phyloP scores from a whole-genome alignment of 2,113 vertebrate genomes.

The Phalacrocorax carbo region DNA sequence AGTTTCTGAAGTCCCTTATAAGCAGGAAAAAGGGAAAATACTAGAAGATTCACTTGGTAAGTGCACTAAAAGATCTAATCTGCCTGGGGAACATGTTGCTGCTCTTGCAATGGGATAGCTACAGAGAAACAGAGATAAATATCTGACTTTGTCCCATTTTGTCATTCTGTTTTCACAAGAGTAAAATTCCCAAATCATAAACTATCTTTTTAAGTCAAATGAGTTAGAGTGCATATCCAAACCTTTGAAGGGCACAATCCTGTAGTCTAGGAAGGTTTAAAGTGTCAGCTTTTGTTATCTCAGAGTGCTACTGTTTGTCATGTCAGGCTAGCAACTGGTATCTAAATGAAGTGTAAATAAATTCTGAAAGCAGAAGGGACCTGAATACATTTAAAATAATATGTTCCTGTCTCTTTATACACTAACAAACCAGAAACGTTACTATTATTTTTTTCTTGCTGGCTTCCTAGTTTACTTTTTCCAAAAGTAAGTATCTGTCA shows the following conservation, averaged over 20 bases:
- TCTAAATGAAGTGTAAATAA: background rate
- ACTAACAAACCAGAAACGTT: background rate
- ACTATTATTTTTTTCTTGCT: background rate
- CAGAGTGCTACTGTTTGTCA: background rate
- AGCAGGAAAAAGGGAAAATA: background rate
- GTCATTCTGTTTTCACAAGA: background rate
- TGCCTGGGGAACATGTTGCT: background rate
- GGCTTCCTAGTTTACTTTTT: background rate
- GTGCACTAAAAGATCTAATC: background rate
- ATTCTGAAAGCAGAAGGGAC: background rate
- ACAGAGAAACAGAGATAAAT: background rate
- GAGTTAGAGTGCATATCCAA: background rate
- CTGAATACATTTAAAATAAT: background rate
- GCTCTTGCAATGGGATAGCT: background rate
- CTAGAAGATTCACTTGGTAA: background rate
- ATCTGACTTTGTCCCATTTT: background rate
- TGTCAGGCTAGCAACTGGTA: background rate
- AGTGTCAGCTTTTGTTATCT: background rate
- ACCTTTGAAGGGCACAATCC: background rate
- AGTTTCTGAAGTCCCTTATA: background rate
- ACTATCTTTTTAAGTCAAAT: background rate
- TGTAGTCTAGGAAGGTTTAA: background rate
- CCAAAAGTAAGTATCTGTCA: background rate
- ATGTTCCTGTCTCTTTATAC: background rate
- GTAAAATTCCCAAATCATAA: background rate